These are phyloP conservation scores for Boloria euphrosyne DNA, from an alignment of 2,888 invertebrate species.

Conservation along the genomic window DNA sequence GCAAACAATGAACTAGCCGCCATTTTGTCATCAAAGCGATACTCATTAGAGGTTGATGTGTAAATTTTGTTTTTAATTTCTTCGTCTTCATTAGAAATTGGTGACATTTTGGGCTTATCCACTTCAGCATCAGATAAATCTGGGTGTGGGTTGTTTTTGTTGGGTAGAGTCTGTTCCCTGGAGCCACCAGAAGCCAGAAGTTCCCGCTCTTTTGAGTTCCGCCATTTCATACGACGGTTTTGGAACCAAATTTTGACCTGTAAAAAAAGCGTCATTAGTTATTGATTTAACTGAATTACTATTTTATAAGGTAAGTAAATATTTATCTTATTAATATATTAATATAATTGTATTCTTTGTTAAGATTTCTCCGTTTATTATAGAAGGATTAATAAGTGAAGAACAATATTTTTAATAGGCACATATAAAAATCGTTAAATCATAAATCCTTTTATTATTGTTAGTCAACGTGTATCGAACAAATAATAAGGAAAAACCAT, in stretches of 20 bases:
- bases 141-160: constrained; percentile 98
- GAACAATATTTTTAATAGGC: no score
- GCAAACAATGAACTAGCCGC: constrained; percentile 54
- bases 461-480: neutral
- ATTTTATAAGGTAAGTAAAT: neutral
- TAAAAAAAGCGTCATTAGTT: constrained; percentile 33
- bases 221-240: constrained; percentile 99
- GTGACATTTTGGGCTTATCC: constrained; percentile 87
- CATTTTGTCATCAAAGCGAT: constrained; percentile 72
- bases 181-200: constrained; percentile 96
- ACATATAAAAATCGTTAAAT: no score
- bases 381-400: no score
- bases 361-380: no score
- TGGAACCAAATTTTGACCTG: constrained; percentile 92
- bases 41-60: constrained; percentile 60
- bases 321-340: no score
- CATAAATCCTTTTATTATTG: no score
- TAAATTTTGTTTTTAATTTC: constrained; percentile 63
- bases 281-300: neutral
- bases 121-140: constrained; percentile 95
- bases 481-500: constrained; percentile 19
- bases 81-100: constrained; percentile 74
- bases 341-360: no score
- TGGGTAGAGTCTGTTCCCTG: constrained; percentile 96
- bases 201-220: constrained; percentile 98